Base-by-base conservation (phyloP, 1,140 invertebrate species). In the Trachymyrmex septentrionalis region DNA sequence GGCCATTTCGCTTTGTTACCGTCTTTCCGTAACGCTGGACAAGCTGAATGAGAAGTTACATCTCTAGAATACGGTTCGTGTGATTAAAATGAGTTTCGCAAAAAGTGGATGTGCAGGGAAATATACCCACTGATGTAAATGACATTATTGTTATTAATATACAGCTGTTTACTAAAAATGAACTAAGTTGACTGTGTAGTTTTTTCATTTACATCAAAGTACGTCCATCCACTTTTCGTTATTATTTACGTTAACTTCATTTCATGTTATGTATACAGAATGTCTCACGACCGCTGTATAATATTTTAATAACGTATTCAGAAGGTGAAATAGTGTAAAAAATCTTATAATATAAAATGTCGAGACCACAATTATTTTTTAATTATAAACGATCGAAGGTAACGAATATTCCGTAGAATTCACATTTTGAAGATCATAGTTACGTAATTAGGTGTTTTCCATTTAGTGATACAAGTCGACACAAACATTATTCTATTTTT, bases 81-180 rank as follows among this genome's bases (percentile, higher is more conserved):
- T 16, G 34, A 82, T 82, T 82, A 67, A 10, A 55, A 19, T 4
- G 6, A 72, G 12, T 59, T 61, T 82, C 5, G 12, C 30, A 9
- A 63, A 27, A 67, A 53, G 21, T 48, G n/a, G 16, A 21, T 10
- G 6, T 16, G 53, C 19, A n/a, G 55, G 34, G 19, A 71, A 24
- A 61, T 24, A 61, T 24, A 82, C 44, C 14, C 34, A 7, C 16
- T 2, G 55, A 61, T 30, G 12, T 76, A 59, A 66, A 50, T 48
- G 19, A 19, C 19, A 63, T 61, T 78, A 55, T 16, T 55, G 24
- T 48, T 64, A 66, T 50, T 21, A 66, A 48, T 48, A 30, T 57
- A 30, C 24, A 19, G 12, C 7, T 19, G 10, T 63, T 44, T 64
- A 1, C 6, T 30, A 12, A 10, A 44, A 16, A 63, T 44, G 16